A percentile compares a stretch with the other conserved stretches of the same genome.
These are phyloP conservation scores for Zaprionus nigranus DNA, from an alignment of 1,140 invertebrate genomes.

Conservation along the genomic window DNA sequence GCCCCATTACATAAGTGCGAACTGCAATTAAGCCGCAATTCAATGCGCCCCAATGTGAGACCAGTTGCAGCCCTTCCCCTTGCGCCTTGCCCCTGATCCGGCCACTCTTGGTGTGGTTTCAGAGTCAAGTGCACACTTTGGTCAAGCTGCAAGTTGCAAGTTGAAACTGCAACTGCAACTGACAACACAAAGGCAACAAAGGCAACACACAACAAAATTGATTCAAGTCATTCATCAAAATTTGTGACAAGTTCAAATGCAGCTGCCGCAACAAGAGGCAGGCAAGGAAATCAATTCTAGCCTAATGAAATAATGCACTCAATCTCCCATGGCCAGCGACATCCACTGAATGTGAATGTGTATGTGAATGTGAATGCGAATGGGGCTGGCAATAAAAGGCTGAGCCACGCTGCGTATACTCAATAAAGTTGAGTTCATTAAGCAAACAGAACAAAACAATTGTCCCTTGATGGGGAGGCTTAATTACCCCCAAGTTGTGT, in stretches of 20 bases:
- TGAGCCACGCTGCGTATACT: constrained; percentile 33
- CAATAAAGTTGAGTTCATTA: constrained; percentile 19
- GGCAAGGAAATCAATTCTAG: constrained; percentile 57
- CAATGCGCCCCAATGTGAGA: constrained; percentile 41
- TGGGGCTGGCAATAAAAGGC: constrained; percentile 25
- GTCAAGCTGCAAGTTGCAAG: constrained; percentile 8
- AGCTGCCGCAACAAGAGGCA: constrained; percentile 15
- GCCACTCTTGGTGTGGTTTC: constrained; percentile 1
- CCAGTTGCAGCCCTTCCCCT: constrained; percentile 13
- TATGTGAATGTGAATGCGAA: neutral
- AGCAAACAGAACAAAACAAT: neutral
- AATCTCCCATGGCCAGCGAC: constrained; percentile 52
- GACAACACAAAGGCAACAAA: constrained; percentile 19
- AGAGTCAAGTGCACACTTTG: constrained; percentile 73
- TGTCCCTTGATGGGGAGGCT: too few relatives aligned
- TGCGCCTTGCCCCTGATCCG: too few relatives aligned
- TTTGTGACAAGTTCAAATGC: constrained; percentile 60
- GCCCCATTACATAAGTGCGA: constrained; percentile 50
- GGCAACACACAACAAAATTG: constrained; percentile 58
- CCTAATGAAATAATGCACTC: constrained; percentile 68
- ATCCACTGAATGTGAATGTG: constrained; percentile 14
- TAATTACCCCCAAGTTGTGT: too few relatives aligned
- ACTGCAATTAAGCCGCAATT: constrained; percentile 77
- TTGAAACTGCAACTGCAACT: constrained; percentile 27
- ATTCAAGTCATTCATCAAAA: constrained; percentile 73